Evolutionary conservation across 2,113 vertebrate genomes (phyloP).

Genomic region (Cynoglossus semilaevis): DNA sequence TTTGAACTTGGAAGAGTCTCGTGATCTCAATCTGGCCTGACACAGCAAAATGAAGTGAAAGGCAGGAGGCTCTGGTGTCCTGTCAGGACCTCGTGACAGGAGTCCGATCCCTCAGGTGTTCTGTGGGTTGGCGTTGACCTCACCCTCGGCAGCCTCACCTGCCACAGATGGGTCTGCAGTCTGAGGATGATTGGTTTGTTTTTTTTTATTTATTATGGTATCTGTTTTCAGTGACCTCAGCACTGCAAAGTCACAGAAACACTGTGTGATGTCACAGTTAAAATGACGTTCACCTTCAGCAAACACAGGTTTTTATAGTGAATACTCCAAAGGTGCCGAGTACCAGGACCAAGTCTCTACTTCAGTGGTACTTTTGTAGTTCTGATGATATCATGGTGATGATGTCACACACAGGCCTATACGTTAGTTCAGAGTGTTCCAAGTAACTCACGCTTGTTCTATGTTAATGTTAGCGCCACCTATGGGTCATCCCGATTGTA

Average conservation of each 20-base stretch:
- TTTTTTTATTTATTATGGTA: no score
- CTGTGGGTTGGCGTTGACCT: slow-evolving; percentile 13
- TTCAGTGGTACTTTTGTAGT: no score
- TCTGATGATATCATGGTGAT: no score
- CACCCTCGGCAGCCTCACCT: slow-evolving; percentile 1
- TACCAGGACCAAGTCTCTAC: no score
- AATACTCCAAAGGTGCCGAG: no score
- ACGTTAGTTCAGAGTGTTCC: no score
- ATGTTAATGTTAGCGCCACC: no score
- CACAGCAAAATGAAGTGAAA: neutral
- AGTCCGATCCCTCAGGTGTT: slow-evolving; percentile 25
- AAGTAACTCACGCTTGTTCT: no score
- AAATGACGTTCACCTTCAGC: slow-evolving; percentile 12
- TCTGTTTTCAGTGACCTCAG: slow-evolving; percentile 6
- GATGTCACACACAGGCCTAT: no score
- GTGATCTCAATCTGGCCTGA: neutral
- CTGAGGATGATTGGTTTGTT: slow-evolving; percentile 13
- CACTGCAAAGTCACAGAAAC: slow-evolving; percentile 32
- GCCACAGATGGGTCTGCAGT: slow-evolving; percentile 2
- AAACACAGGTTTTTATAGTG: no score
- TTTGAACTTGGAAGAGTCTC: neutral
- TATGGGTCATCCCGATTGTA: no score
- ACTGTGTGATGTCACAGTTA: slow-evolving; percentile 24
- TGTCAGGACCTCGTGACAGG: neutral
- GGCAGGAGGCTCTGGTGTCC: neutral